These are phyloP conservation scores for Harpalus rubripes DNA, from an alignment of 2,888 invertebrate genomes.

Conservation along the genomic window DNA sequence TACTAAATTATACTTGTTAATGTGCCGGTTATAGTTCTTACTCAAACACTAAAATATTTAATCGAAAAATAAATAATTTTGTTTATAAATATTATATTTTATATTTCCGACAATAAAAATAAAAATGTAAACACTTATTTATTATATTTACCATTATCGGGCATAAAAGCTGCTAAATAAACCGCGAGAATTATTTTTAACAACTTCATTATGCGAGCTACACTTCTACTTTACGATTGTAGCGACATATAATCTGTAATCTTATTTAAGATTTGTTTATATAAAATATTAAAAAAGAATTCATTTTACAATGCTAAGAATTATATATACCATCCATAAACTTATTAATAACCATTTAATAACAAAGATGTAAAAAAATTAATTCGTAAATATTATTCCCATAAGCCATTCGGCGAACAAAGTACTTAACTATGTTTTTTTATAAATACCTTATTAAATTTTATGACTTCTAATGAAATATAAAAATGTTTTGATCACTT, in stretches of 20 bases:
- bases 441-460: not conserved
- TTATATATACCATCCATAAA: not conserved
- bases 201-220: not conserved
- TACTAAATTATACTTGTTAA: too few relatives aligned
- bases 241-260: not conserved
- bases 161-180: not conserved
- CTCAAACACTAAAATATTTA: too few relatives aligned
- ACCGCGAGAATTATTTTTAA: not conserved
- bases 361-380: not conserved
- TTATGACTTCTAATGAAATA: not conserved
- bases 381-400: not conserved
- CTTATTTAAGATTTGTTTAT: slow-evolving; percentile 4
- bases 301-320: not conserved
- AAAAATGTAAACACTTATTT: too few relatives aligned
- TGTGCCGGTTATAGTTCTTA: too few relatives aligned
- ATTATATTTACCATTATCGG: slow-evolving; percentile 10
- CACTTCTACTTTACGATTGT: not conserved
- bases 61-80: not conserved
- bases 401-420: not conserved
- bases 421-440: not conserved
- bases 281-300: slow-evolving; percentile 11
- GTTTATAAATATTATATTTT: too few relatives aligned
- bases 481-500: not conserved
- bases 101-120: not conserved
- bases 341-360: not conserved